Evolutionary conservation across 2,797 vertebrate genomes (phyloP), one percentile per base, ranked within the genome.

Genomic region (Heterohyrax brucei): DNA sequence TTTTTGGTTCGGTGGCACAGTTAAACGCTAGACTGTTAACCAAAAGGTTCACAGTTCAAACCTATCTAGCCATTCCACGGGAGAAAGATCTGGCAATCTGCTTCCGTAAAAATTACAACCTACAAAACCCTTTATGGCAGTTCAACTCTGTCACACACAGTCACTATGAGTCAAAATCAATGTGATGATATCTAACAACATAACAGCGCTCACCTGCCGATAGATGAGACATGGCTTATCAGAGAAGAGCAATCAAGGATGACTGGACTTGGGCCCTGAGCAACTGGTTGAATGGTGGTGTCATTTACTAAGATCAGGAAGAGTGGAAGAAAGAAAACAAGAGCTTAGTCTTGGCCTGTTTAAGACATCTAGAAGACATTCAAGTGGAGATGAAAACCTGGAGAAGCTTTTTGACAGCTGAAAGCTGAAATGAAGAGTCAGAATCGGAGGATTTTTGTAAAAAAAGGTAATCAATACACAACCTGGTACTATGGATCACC

Each of bases 351-450:
- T 44, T n/a, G 7, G 26, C 56, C 70, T 62, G 13, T 89, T 33
- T 94, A 86, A 76, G 56, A 80, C 22, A 80, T 72, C 18, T 72
- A 64, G 30, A 24, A 68, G 21, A 85, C 56, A 53, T 30, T 93
- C 30, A 46, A 62, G 78, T 19, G 13, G 39, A 91, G n/a, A 53
- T 68, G 6, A 85, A 87, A 80, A 46, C n/a, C 56, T 80, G 16
- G 39, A 86, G 87, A 33, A 94, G 62, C 75, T 72, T 78, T 91
- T 10, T 44, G 53, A 87, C 82, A 70, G 22, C 46, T 86, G 44
- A 66, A 93, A 83, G 73, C 0, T 19, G 61, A 96, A 83, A 50
- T 39, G 56, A 84, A 68, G 39, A 39, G 48, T 44, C 78, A 62
- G n/a, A 48, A 12, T 21, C 18, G 93, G 0, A 44, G 24, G 1